Evolutionary conservation across 1,140 invertebrate genomes (phyloP).

Genomic region (Drosophila bifasciata): DNA sequence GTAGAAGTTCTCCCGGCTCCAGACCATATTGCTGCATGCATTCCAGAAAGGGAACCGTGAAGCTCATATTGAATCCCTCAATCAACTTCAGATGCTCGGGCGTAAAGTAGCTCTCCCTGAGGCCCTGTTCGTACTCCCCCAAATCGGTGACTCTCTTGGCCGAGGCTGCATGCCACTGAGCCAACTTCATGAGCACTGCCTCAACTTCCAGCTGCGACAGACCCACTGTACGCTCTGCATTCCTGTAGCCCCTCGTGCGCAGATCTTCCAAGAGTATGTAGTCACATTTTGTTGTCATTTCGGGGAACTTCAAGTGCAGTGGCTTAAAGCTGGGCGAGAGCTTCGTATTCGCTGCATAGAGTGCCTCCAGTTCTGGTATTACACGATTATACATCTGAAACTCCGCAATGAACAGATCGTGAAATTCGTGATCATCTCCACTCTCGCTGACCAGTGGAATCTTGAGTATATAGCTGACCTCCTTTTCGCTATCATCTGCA

Average conservation of each 20-base stretch:
- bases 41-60: constrained; percentile 63
- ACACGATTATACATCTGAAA: constrained; percentile 64
- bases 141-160: constrained; percentile 47
- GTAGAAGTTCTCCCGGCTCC: constrained; percentile 49
- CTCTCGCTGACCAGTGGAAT: constrained; percentile 56
- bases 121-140: constrained; percentile 52
- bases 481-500: constrained; percentile 48
- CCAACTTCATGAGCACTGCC: constrained; percentile 85
- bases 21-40: constrained; percentile 65
- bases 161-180: constrained; percentile 85
- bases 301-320: constrained; percentile 44
- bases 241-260: constrained; percentile 37
- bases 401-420: constrained; percentile 53
- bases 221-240: constrained; percentile 85
- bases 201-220: constrained; percentile 84
- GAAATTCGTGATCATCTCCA: constrained; percentile 56
- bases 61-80: constrained; percentile 59
- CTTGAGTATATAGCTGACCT: constrained; percentile 64
- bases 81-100: constrained; percentile 51
- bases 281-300: constrained; percentile 45
- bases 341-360: constrained; percentile 57
- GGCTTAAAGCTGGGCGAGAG: constrained; percentile 56
- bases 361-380: constrained; percentile 57
- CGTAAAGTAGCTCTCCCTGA: constrained; percentile 60
- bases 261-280: constrained; percentile 68